These are phyloP conservation scores for Electrona antarctica DNA, from an alignment of 2,113 vertebrate genomes.

Conservation along the genomic window DNA sequence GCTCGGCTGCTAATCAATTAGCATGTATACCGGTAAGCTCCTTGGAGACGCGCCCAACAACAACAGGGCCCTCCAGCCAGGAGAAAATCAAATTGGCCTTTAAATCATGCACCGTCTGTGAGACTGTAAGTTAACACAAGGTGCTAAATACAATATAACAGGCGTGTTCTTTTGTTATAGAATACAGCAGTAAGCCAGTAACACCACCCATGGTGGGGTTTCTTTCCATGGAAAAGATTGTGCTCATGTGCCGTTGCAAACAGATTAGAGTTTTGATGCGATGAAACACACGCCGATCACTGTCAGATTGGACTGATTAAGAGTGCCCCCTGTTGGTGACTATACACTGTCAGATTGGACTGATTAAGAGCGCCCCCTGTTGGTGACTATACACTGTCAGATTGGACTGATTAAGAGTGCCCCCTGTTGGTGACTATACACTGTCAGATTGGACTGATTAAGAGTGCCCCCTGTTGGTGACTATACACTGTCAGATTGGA, in stretches of 20 bases:
- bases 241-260: too few relatives aligned
- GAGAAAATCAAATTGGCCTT: slow-evolving; percentile 51
- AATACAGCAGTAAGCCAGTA: too few relatives aligned
- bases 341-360: slow-evolving; percentile 21
- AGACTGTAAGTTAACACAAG: too few relatives aligned
- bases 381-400: slow-evolving; percentile 23
- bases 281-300: neutral
- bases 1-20: slow-evolving; percentile 71
- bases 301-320: slow-evolving; percentile 48
- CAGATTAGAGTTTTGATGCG: too few relatives aligned
- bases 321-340: slow-evolving; percentile 49
- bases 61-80: slow-evolving; percentile 38
- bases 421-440: slow-evolving; percentile 53
- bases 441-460: slow-evolving; percentile 45
- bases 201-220: too few relatives aligned
- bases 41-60: slow-evolving; percentile 44
- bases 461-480: slow-evolving; percentile 56
- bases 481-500: slow-evolving; percentile 29
- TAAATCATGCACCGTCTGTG: neutral
- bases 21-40: slow-evolving; percentile 57
- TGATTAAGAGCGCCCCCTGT: slow-evolving; percentile 60
- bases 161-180: too few relatives aligned
- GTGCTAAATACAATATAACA: too few relatives aligned
- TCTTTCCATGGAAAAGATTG: too few relatives aligned
- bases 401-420: slow-evolving; percentile 54